phyloP scores from a whole-genome alignment of 2,797 vertebrate genomes.

The Chaenodraco wilsoni region DNA sequence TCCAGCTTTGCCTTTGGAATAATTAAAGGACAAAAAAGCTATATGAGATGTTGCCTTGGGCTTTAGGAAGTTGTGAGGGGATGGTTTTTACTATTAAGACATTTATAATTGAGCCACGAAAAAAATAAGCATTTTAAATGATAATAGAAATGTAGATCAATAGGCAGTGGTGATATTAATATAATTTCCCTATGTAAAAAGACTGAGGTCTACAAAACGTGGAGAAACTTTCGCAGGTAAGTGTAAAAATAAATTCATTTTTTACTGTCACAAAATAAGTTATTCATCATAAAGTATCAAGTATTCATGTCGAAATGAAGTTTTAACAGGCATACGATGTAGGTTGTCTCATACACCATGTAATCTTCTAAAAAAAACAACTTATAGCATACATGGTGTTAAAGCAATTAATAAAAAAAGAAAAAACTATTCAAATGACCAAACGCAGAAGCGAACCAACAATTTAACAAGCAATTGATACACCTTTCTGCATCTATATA shows the following conservation, averaged over 20 bases:
- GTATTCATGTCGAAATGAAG: neutral
- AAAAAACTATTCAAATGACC: neutral
- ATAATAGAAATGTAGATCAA: neutral
- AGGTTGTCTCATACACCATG: neutral
- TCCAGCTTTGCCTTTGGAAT: neutral
- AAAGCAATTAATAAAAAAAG: neutral
- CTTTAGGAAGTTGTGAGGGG: neutral
- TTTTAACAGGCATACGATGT: neutral
- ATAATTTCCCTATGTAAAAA: neutral
- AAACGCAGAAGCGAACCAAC: neutral
- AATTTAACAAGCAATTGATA: constrained; percentile 25
- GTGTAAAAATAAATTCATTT: neutral
- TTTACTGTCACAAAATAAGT: too few species aligned
- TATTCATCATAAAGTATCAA: too few species aligned
- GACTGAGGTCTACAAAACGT: neutral
- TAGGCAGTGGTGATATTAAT: neutral
- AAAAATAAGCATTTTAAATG: neutral
- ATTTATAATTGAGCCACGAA: neutral
- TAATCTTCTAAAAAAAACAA: neutral
- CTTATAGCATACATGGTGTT: neutral
- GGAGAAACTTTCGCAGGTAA: neutral
- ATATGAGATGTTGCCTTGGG: neutral
- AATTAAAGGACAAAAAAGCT: neutral
- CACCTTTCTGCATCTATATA: constrained; percentile 41
- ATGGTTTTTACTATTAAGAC: neutral